phyloP scores from a whole-genome alignment of 2,888 invertebrate species.

The Dyspetes luteomarginatus region DNA sequence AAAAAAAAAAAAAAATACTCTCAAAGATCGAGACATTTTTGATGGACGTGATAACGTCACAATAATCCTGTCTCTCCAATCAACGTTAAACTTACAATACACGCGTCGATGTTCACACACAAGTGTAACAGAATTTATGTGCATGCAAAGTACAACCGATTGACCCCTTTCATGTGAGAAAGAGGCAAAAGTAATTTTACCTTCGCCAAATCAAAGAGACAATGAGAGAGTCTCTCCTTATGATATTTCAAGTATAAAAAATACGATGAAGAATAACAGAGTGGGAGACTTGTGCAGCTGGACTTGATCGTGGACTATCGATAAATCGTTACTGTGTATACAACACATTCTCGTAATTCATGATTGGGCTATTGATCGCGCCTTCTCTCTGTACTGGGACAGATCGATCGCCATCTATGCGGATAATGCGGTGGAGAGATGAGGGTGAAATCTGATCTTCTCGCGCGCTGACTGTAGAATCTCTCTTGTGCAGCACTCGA shows the following conservation, averaged over 20 bases:
- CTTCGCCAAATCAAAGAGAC: conserved; percentile 25
- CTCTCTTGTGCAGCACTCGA: too few relatives aligned
- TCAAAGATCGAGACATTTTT: not conserved
- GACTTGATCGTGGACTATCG: conserved; percentile 26
- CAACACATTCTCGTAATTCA: conserved; percentile 53
- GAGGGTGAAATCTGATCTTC: conserved; percentile 51
- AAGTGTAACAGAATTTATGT: not conserved
- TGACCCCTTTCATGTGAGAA: conserved; percentile 22
- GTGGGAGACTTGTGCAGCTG: not conserved
- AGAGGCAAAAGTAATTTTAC: not conserved
- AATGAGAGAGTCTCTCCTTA: conserved; percentile 6
- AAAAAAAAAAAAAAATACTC: not conserved
- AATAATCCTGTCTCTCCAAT: too few relatives aligned
- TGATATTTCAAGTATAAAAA: conserved; percentile 13
- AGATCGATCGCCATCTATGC: conserved; percentile 39
- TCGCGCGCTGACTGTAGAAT: too few relatives aligned
- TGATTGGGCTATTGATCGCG: conserved; percentile 60
- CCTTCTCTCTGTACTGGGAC: conserved; percentile 45
- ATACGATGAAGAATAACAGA: not conserved
- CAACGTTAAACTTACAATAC: too few relatives aligned
- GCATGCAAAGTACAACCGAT: too few relatives aligned
- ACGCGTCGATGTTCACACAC: too few relatives aligned
- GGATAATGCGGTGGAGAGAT: conserved; percentile 32
- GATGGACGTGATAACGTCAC: not conserved
- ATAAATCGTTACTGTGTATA: conserved; percentile 44